A percentile compares a stretch with the other conserved stretches of the same genome.
Evolutionary conservation across 53 echinoderm and acorn worm genomes (phyloP).

Genomic region (Luidia sarsii): DNA sequence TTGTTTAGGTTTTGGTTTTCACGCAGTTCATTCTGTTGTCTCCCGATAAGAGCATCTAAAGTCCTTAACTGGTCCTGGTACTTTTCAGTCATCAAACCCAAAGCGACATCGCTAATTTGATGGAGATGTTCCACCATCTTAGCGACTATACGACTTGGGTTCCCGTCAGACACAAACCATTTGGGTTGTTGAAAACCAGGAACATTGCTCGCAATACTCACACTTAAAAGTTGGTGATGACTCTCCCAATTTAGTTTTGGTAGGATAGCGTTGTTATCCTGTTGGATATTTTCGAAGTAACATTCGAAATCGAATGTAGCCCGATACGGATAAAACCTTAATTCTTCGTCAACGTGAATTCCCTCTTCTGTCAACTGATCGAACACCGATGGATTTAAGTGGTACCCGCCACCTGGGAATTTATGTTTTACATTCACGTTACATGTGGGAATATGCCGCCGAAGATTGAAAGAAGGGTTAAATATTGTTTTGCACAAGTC

Average conservation of each 20-base stretch:
- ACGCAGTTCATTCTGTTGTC: neutral
- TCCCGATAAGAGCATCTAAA: neutral
- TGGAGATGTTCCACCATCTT: constrained; percentile 22
- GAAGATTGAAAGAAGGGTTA: neutral
- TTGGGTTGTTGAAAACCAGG: constrained; percentile 6
- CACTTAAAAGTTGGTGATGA: constrained; percentile 44
- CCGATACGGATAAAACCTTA: constrained; percentile 45
- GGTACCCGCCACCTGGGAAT: constrained; percentile 39
- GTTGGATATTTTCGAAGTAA: constrained; percentile 8
- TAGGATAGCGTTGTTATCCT: neutral
- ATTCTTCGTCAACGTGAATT: neutral
- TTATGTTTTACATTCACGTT: constrained; percentile 38
- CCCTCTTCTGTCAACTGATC: constrained; percentile 34
- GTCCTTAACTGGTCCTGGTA: neutral
- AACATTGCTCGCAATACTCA: constrained; percentile 61
- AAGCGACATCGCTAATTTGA: constrained; percentile 11
- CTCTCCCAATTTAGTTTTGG: constrained; percentile 33
- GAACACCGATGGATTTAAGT: constrained; percentile 38
- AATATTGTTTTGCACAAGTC: constrained; percentile 45
- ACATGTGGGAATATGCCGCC: constrained; percentile 52
- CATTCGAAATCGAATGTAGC: constrained; percentile 61
- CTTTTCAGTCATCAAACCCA: neutral
- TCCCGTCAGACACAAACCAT: constrained; percentile 53
- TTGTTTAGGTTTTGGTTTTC: neutral
- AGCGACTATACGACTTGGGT: constrained; percentile 16